Conservation (phyloP, 2,113 vertebrate species). For the Podarcis muralis region DNA sequence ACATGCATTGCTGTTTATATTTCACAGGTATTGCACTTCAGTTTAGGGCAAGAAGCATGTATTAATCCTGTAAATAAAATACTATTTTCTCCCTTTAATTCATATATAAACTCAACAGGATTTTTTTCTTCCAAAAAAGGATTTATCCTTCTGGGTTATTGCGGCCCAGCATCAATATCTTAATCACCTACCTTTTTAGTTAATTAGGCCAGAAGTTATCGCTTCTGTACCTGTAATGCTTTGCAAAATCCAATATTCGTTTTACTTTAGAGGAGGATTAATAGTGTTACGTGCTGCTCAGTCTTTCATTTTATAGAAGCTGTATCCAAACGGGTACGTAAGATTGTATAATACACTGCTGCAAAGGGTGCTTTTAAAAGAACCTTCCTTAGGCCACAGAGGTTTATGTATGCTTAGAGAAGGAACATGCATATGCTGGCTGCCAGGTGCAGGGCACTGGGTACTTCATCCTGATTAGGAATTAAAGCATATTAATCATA, state of each 20-base stretch:
- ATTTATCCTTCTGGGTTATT: background rate
- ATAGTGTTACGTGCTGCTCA: conserved; percentile 28
- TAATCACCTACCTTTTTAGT: background rate
- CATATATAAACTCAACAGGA: background rate
- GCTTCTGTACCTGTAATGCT: background rate
- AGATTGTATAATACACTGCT: conserved; percentile 5
- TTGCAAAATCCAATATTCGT: conserved; percentile 21
- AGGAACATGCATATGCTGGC: conserved; percentile 26
- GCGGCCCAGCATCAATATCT: background rate
- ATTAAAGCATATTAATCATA: conserved; percentile 63
- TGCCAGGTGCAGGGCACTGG: conserved; percentile 37
- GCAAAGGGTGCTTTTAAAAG: conserved; percentile 17
- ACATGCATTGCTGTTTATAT: too few species aligned
- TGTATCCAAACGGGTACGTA: conserved; percentile 44
- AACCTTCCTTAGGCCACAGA: background rate
- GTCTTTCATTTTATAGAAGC: conserved; percentile 46
- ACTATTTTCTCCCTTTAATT: background rate
- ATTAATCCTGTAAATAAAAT: background rate
- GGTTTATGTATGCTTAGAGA: conserved; percentile 8
- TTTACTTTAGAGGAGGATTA: conserved; percentile 41
- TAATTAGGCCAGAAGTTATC: background rate
- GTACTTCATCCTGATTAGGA: conserved; percentile 56
- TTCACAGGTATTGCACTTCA: too few species aligned
- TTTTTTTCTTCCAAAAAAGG: background rate
- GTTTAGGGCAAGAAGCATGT: background rate